phyloP scores from a whole-genome alignment of 2,113 vertebrate genomes.

The Oplegnathus fasciatus region DNA sequence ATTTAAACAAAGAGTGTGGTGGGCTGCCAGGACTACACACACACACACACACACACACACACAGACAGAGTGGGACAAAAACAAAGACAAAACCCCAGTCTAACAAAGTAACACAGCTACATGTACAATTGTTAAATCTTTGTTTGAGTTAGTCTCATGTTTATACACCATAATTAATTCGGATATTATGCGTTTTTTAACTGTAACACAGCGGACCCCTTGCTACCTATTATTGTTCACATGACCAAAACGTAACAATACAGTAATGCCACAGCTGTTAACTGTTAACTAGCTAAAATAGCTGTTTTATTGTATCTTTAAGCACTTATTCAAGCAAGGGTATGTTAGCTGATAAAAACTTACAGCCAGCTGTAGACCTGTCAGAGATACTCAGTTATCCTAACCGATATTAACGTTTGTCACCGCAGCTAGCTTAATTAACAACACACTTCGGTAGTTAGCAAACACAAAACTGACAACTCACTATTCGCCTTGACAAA shows the following conservation, averaged over 20 bases:
- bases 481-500: not conserved
- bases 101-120: slow-evolving; percentile 2
- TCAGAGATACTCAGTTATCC: not conserved
- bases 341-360: not conserved
- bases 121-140: not conserved
- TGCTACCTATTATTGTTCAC: slow-evolving; percentile 30
- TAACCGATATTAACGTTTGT: not conserved
- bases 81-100: slow-evolving; percentile 33
- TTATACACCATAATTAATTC: not conserved
- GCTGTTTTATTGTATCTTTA: not conserved
- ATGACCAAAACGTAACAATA: slow-evolving; percentile 42
- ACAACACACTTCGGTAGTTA: slow-evolving; percentile 26
- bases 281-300: not conserved
- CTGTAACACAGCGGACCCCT: not conserved
- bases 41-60: slow-evolving; percentile 23
- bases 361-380: not conserved
- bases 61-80: slow-evolving; percentile 23
- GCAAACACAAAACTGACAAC: slow-evolving; percentile 38
- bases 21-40: slow-evolving; percentile 45
- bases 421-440: slow-evolving; percentile 54
- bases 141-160: not conserved
- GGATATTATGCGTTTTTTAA: not conserved
- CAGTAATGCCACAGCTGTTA: slow-evolving; percentile 47
- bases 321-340: not conserved
- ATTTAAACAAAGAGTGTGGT: slow-evolving; percentile 83